Conservation (phyloP, 2,797 vertebrate species). For the Trachops cirrhosus region DNA sequence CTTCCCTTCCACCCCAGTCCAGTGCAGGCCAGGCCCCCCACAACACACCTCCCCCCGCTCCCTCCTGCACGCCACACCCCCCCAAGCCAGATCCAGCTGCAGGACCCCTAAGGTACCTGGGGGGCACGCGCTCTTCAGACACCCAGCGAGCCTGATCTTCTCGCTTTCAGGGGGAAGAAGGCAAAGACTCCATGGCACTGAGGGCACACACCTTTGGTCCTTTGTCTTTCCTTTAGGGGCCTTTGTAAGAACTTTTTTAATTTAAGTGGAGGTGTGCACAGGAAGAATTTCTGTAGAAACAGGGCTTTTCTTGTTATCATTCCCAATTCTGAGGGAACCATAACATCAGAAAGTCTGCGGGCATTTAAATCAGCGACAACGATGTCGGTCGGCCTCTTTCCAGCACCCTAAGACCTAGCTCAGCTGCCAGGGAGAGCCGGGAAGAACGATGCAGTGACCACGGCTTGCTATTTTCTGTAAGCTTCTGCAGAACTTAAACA, state of each 20-base stretch:
- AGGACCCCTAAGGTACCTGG: not conserved
- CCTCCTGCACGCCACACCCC: not conserved
- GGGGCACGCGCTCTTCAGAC: not conserved
- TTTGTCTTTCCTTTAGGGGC: not conserved
- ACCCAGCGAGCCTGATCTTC: not conserved
- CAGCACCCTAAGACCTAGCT: not conserved
- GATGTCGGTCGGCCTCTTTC: not conserved
- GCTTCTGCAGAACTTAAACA: not conserved
- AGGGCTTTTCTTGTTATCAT: not conserved
- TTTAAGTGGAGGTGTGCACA: not conserved
- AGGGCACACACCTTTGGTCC: not conserved
- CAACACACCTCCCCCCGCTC: not conserved
- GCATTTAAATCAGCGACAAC: not conserved
- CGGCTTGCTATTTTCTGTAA: not conserved
- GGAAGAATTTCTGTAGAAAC: not conserved
- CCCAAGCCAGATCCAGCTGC: not conserved
- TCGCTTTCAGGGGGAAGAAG: not conserved
- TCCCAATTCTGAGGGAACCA: not conserved
- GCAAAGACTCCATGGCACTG: not conserved
- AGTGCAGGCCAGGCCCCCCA: not conserved
- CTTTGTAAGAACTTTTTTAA: not conserved
- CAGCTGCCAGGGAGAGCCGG: not conserved
- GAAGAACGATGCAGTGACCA: not conserved
- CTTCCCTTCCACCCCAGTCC: not conserved
- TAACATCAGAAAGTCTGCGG: not conserved